Conservation (phyloP, 2,888 invertebrate genomes). For the Gymnosoma rotundatum region DNA sequence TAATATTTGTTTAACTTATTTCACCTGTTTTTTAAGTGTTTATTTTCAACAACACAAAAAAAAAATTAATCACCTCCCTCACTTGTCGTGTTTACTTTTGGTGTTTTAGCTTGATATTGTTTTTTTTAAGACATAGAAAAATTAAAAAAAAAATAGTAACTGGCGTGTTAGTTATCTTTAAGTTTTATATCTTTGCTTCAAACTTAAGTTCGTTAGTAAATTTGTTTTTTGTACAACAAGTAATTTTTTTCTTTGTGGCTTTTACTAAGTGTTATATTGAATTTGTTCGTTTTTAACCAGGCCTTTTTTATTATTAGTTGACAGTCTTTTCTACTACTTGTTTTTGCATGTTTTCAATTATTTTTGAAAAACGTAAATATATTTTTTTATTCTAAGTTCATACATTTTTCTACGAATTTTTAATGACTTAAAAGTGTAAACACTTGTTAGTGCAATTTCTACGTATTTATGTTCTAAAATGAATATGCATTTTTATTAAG, state of each 20-base stretch:
- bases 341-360: constrained; percentile 63
- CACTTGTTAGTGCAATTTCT: neutral
- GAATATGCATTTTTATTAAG: neutral
- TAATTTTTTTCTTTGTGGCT: constrained; percentile 7
- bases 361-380: constrained; percentile 15
- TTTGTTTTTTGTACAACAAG: constrained; percentile 15
- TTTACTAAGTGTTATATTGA: constrained; percentile 58
- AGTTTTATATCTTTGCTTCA: constrained; percentile 65
- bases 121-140: constrained; percentile 2
- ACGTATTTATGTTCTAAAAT: neutral
- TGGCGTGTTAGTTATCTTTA: constrained; percentile 68
- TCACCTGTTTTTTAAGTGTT: constrained; percentile 55
- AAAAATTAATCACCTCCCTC: constrained; percentile 41
- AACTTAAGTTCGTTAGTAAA: constrained; percentile 61
- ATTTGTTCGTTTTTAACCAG: constrained; percentile 26
- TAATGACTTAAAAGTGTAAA: constrained; percentile 31
- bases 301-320: constrained; percentile 49
- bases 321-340: constrained; percentile 44
- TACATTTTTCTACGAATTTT: constrained; percentile 53
- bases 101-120: constrained; percentile 13
- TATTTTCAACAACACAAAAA: neutral
- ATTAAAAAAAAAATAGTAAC: neutral
- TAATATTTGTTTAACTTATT: neutral
- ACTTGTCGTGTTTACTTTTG: constrained; percentile 58
- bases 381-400: neutral